These are phyloP conservation scores for Trichechus manatus DNA, from an alignment of 2,113 vertebrate genomes.

Conservation along the genomic window DNA sequence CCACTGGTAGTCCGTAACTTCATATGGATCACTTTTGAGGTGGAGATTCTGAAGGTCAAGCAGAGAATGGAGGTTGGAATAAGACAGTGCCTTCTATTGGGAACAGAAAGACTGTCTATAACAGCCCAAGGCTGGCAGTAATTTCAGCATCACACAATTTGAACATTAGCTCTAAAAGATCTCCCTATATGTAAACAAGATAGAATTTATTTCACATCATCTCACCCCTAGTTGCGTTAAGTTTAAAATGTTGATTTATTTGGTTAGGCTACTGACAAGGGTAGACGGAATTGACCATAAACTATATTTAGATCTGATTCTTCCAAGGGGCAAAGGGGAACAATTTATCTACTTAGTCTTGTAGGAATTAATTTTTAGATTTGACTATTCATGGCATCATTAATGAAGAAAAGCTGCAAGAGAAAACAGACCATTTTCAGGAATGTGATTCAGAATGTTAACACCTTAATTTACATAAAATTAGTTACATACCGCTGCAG, in stretches of 20 bases:
- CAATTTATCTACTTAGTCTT: constrained; percentile 76
- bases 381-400: constrained; percentile 82
- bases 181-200: constrained; percentile 15
- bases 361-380: constrained; percentile 85
- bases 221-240: constrained; percentile 18
- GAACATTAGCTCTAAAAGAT: constrained; percentile 59
- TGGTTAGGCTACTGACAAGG: constrained; percentile 73
- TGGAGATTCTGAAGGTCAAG: constrained; percentile 10
- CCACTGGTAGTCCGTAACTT: background rate
- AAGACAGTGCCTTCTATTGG: background rate
- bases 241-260: constrained; percentile 79
- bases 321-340: constrained; percentile 77
- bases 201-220: constrained; percentile 56
- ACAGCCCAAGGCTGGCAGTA: background rate
- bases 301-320: constrained; percentile 80
- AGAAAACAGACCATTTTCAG: constrained; percentile 92
- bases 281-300: constrained; percentile 74
- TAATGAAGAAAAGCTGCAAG: constrained; percentile 90
- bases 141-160: background rate
- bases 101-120: background rate
- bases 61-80: background rate
- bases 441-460: constrained; percentile 97
- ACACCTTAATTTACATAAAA: constrained; percentile 98
- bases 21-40: background rate
- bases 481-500: constrained; percentile 96